These are phyloP conservation scores for Agriopis marginaria DNA, from an alignment of 2,888 invertebrate genomes.

Conservation along the genomic window DNA sequence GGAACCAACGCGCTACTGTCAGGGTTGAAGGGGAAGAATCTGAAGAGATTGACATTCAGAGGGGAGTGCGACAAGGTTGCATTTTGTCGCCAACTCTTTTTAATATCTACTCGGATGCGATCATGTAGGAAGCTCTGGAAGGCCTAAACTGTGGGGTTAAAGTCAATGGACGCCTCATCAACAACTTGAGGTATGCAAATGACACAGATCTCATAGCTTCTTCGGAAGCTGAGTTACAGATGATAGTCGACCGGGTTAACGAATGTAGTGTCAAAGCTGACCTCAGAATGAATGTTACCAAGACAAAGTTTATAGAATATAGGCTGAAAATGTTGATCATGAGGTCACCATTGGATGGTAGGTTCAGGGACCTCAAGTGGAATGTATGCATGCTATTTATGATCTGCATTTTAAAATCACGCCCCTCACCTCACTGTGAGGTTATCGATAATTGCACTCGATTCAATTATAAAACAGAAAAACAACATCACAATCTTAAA, in stretches of 20 bases:
- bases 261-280: neutral
- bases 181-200: neutral
- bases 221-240: neutral
- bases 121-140: neutral
- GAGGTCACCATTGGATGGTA: no score
- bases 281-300: no score
- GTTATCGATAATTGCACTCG: no score
- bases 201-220: neutral
- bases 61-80: neutral
- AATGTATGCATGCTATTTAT: no score
- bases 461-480: no score
- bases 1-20: neutral
- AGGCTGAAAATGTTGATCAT: no score
- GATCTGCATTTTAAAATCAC: no score
- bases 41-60: neutral
- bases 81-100: no score
- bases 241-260: constrained; percentile 4
- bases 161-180: neutral
- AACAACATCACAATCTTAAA: no score
- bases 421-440: no score
- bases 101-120: no score
- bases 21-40: neutral
- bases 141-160: neutral
- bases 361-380: neutral
- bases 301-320: no score